phyloP scores from a whole-genome alignment of 2,113 vertebrate species.

The Thunnus thynnus region DNA sequence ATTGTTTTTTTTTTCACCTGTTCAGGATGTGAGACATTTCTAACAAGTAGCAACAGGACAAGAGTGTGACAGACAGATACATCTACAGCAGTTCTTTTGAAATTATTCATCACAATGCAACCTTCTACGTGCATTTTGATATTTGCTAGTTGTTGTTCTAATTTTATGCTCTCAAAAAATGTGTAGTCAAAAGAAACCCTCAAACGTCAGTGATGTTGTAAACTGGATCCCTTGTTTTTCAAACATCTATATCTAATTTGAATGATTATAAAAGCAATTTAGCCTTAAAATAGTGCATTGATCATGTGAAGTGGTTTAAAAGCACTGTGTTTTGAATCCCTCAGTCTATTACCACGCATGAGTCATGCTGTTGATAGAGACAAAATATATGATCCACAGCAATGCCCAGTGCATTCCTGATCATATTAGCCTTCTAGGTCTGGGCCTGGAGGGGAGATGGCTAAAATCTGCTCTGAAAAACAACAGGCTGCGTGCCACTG shows the following conservation, averaged over 20 bases:
- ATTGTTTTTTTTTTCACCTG: background rate
- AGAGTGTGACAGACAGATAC: background rate
- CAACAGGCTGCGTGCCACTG: slow-evolving; percentile 35
- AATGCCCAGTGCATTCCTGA: slow-evolving; percentile 66
- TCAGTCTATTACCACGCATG: slow-evolving; percentile 74
- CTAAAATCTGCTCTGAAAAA: slow-evolving; percentile 57
- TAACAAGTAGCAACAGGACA: slow-evolving; percentile 16
- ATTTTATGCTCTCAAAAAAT: background rate
- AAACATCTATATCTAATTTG: slow-evolving; percentile 9
- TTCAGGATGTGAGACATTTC: slow-evolving; percentile 3
- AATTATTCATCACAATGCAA: background rate
- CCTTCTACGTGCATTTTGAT: background rate
- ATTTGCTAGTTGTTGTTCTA: background rate
- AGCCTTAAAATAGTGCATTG: background rate
- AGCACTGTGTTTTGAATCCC: slow-evolving; percentile 57
- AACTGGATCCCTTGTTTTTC: slow-evolving; percentile 8
- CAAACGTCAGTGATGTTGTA: slow-evolving; percentile 26
- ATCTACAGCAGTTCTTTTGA: background rate
- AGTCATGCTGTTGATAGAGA: slow-evolving; percentile 78
- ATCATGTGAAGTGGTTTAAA: slow-evolving; percentile 33
- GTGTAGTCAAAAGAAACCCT: background rate
- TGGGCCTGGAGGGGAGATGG: slow-evolving; percentile 36
- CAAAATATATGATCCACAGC: slow-evolving; percentile 66
- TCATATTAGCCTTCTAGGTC: slow-evolving; percentile 58
- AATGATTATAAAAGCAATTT: background rate